Base-by-base conservation (phyloP, 2,797 vertebrate genomes). In the Danio choprae region DNA sequence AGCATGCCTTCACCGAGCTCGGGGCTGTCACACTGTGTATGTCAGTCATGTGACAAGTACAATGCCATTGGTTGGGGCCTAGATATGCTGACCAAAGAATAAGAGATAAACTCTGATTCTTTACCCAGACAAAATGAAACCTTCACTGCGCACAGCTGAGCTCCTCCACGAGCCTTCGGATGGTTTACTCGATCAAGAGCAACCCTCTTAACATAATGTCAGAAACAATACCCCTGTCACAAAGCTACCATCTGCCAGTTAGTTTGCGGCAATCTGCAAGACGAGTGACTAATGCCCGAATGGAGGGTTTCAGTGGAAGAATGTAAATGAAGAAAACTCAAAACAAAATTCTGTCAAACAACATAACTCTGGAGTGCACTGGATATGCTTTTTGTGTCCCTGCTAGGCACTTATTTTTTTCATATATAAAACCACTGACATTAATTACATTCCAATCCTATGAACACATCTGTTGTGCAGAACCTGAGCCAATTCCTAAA, bases 221-320 rank as follows among this genome's bases (percentile, higher is more conserved):
- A 85, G 70, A 87, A 64, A 89, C 87, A 86, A 84, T 83, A 74
- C 59, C 48, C 69, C 68, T 56, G 74, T 82, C 87, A 87, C 83
- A 71, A 79, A 75, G 79, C 83, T 81, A 80, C 87, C 88, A 89
- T 86, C 84, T 89, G 87, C 86, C 86, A 78, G 63, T 83, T 83
- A 85, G 77, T 82, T 84, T 46, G 63, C 65, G 41, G 40, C 80
- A 67, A 55, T 81, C 75, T 77, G 73, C 83, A 74, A 77, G 62
- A 76, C 18, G 69, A 81, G 58, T 40, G 55, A 69, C 68, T 80
- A 72, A 74, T 72, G 69, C 77, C 36, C 41, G 46, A 55, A 65
- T 69, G 36, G 38, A 71, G 63, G 60, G 81, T 55, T 71, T 69
- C 29, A 5, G 44, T 67, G 62, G 53, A 75, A 18, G 41, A 67